Conservation (phyloP, 2,113 vertebrate genomes). For the Corynorhinus townsendii region DNA sequence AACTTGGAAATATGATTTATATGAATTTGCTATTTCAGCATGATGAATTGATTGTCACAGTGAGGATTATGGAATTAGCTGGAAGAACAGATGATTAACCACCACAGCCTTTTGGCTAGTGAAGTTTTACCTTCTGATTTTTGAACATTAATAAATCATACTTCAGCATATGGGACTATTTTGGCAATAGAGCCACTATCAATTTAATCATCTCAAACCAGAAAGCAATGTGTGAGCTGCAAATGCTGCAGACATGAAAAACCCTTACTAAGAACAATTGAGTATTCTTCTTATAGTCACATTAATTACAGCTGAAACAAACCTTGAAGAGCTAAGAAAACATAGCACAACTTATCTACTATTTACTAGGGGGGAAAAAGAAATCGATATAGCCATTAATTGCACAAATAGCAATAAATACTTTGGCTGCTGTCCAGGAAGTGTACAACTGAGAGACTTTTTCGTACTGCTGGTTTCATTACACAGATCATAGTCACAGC, state of each 20-base stretch:
- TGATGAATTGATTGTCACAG: conserved; percentile 73
- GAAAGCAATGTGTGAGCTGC: conserved; percentile 13
- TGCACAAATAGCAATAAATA: conserved; percentile 79
- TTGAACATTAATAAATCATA: conserved; percentile 71
- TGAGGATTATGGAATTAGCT: conserved; percentile 74
- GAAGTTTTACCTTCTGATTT: conserved; percentile 70
- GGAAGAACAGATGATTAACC: conserved; percentile 75
- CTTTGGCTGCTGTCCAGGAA: conserved; percentile 63
- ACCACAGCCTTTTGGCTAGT: conserved; percentile 69
- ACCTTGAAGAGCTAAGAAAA: conserved; percentile 75
- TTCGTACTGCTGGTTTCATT: conserved; percentile 70
- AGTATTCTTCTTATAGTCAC: conserved; percentile 72
- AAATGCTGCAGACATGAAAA: conserved; percentile 51
- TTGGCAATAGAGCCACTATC: conserved; percentile 68
- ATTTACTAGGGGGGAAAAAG: conserved; percentile 74
- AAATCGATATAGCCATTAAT: conserved; percentile 81
- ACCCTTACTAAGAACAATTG: conserved; percentile 60
- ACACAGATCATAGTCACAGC: conserved; percentile 52
- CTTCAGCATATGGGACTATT: conserved; percentile 69
- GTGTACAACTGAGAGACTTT: conserved; percentile 66
- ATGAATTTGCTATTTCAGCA: conserved; percentile 66
- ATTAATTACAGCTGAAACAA: conserved; percentile 77
- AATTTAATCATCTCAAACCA: conserved; percentile 71
- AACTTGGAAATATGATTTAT: conserved; percentile 71
- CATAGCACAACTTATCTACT: conserved; percentile 72